Evolutionary conservation across 23 tunicate species (phyloP), one percentile per base, ranked within the genome.

Genomic region (Oikopleura dioica): DNA sequence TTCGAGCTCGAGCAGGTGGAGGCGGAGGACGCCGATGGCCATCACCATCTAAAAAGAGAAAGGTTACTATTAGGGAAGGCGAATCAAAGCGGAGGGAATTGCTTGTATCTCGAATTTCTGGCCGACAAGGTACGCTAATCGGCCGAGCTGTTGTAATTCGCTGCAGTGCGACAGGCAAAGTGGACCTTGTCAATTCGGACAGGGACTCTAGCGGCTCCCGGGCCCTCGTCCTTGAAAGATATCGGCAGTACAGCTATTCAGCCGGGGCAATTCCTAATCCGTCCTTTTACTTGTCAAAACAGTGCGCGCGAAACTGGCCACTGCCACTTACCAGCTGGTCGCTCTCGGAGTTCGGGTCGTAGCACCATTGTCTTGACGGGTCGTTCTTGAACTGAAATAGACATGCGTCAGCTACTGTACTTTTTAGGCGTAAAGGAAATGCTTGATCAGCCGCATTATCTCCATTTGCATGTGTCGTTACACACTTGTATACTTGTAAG

Each of bases 1-100:
- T 81, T 94, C 99, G 0, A 94, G 77, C 51, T 94, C 99, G 36
- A 94, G 88, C n/a, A 94, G 77, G 37, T 94, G 99, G 67, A 94
- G 87, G 37, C 99, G 78, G 24, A 94, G 83, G 38, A 94, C 99
- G 87, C 87, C 95, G 9, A 94, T 94, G 23, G 99, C 76, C 69
- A 94, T 78, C 38, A 94, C 84, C 86, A 94, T 86, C 99, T 94
- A 76, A 68, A 91, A 79, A 79, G 23, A 75, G 24, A 75, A n/a
- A n/a, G n/a, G n/a, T n/a, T n/a, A 78, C 28, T 32, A 50, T 59
- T 59, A 59, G 26, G 35, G 1, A 0, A 35, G 59, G 16, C 51
- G 0, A 31, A 35, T 5, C 32, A 35, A 63, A 63, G 32, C 35
- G 33, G 1, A 63, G 69, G 33, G 32, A 35, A 5, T 63, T 63